phyloP scores from a whole-genome alignment of 1,140 invertebrate genomes.

The Dolichoris vasculosae region DNA sequence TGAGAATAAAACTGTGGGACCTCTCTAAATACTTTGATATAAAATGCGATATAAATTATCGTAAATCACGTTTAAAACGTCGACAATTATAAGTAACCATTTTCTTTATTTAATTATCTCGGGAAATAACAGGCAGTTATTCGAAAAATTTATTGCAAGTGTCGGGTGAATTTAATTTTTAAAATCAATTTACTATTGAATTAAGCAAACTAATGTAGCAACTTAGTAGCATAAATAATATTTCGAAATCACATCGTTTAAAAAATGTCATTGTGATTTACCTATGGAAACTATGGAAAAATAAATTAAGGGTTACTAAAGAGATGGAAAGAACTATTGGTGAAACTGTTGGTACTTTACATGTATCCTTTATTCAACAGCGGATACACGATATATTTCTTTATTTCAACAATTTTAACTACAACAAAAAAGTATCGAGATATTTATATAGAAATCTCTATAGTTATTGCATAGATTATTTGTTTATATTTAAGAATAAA shows the following conservation, averaged over 20 bases:
- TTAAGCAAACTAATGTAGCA: not conserved
- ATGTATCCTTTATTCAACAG: not conserved
- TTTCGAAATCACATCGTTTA: no score
- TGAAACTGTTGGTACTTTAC: no score
- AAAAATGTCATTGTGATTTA: not conserved
- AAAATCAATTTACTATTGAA: not conserved
- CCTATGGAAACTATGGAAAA: no score
- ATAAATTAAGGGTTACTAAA: no score
- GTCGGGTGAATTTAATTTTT: not conserved
- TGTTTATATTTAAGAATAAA: not conserved
- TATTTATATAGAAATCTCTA: not conserved
- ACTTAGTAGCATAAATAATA: not conserved
- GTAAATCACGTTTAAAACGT: not conserved
- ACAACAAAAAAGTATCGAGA: not conserved
- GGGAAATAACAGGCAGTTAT: not conserved
- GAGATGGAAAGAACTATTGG: no score
- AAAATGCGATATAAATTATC: no score
- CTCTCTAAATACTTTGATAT: not conserved
- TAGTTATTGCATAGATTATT: not conserved
- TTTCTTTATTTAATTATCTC: not conserved
- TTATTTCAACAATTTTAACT: no score
- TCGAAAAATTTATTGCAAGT: not conserved
- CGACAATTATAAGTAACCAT: not conserved
- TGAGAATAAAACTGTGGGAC: not conserved
- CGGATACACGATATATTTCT: not conserved